Base-by-base conservation (phyloP, 2,113 vertebrate genomes). In the Erpornis zantholeuca region DNA sequence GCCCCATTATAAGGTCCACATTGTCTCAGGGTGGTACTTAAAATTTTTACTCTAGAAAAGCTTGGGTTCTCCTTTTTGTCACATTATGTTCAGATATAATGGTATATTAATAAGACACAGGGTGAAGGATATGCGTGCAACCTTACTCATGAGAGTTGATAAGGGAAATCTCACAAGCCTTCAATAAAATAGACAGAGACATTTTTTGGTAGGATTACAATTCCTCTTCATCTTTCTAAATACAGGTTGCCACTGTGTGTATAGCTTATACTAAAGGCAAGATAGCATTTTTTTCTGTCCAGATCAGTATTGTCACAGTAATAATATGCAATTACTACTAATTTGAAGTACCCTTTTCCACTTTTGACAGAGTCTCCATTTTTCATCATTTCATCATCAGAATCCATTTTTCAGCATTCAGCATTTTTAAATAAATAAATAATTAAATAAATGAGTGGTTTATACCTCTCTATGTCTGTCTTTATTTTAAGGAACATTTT, bases 51-150 rank as follows among this genome's bases (percentile, higher is more conserved):
- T 42, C 23, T 80, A 42, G 24, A 65, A 60, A 90, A 47, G 11
- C 33, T 60, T 84, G 17, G 5, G 12, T 45, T 79, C 8, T 83
- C 18, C 18, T 83, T 80, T 57, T 69, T 57, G 22, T 23, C 45
- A 9, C 29, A 47, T 49, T 57, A 76, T 33, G 28, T 69, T 82
- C 66, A 69, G 20, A 70, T 29, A 52, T 25, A 44, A 82, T 60
- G 59, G 22, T 45, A 57, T n/a, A 80, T 38, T 6, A 8, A 35
- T 77, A 88, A 85, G 57, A 88, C 14, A 77, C 3, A 76, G 24
- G 81, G 53, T 12, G 15, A 35, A 85, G n/a, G 53, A 42, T 56
- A 54, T 6, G 4, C 0, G 0, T 36, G 15, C 35, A 61, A 52
- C 14, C 29, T 54, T 52, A 76, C 6, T 82, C 14, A 28, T 22